phyloP scores from a whole-genome alignment of 2,888 invertebrate genomes.

The Rhamnusium bicolor region DNA sequence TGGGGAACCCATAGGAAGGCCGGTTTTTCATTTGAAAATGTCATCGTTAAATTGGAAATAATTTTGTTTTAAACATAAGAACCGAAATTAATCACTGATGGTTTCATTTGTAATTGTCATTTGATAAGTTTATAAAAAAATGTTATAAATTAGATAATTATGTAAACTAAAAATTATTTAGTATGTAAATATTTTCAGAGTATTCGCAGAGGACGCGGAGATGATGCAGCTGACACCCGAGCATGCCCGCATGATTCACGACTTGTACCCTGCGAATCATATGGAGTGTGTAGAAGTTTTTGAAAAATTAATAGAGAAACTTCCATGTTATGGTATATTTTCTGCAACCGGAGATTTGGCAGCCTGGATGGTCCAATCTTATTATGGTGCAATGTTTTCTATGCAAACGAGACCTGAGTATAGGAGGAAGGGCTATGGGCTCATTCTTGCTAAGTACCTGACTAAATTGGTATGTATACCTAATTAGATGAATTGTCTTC shows the following conservation, averaged over 20 bases:
- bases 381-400: conserved; percentile 93
- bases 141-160: too few relatives aligned
- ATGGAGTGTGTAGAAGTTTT: conserved; percentile 90
- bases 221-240: conserved; percentile 84
- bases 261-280: conserved; percentile 90
- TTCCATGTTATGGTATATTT: conserved; percentile 89
- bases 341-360: conserved; percentile 81
- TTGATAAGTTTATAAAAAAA: too few relatives aligned
- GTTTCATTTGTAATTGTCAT: too few relatives aligned
- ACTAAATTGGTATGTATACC: conserved; percentile 68
- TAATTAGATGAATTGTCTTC: too few relatives aligned
- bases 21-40: too few relatives aligned
- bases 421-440: conserved; percentile 76
- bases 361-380: conserved; percentile 94
- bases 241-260: conserved; percentile 87
- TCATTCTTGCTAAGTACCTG: conserved; percentile 79
- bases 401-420: conserved; percentile 82
- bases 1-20: too few relatives aligned
- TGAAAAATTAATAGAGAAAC: conserved; percentile 82
- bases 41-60: too few relatives aligned
- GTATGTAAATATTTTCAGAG: conserved; percentile 51
- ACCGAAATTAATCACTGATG: too few relatives aligned
- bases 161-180: too few relatives aligned
- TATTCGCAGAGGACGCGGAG: conserved; percentile 78
- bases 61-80: too few relatives aligned